These are phyloP conservation scores for Molanna angustata DNA, from an alignment of 2,888 invertebrate genomes.

Conservation along the genomic window DNA sequence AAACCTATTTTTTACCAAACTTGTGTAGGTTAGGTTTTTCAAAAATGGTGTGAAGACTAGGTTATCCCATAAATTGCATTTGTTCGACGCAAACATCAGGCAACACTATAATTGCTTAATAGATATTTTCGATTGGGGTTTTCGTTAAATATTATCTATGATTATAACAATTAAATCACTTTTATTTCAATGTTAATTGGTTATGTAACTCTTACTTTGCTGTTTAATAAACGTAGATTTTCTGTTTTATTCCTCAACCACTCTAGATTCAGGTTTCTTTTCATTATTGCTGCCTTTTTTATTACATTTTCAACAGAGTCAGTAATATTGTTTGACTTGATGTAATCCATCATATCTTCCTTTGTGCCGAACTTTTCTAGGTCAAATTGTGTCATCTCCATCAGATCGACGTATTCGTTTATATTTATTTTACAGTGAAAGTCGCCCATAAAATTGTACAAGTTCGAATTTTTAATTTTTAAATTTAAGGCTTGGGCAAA, in stretches of 20 bases:
- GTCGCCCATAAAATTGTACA: slow-evolving; percentile 42
- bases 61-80: no score
- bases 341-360: slow-evolving; percentile 4
- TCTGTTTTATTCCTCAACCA: slow-evolving; percentile 5
- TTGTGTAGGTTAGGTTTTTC: no score
- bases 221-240: neutral
- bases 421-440: slow-evolving; percentile 39
- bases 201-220: neutral
- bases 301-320: slow-evolving; percentile 10
- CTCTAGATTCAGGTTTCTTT: slow-evolving; percentile 5
- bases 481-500: slow-evolving; percentile 39
- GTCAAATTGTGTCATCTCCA: slow-evolving; percentile 40
- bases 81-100: no score
- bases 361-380: slow-evolving; percentile 1
- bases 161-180: no score
- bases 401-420: slow-evolving; percentile 44
- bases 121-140: no score
- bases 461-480: slow-evolving; percentile 43
- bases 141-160: no score
- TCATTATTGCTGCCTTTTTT: slow-evolving; percentile 8
- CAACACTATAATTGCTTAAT: no score
- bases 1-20: no score
- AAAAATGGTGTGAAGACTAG: no score
- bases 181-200: neutral
- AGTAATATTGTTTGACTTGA: slow-evolving; percentile 11